Conservation (phyloP, 92 coral and sea anemone species). For the Pocillopora meandrina region DNA sequence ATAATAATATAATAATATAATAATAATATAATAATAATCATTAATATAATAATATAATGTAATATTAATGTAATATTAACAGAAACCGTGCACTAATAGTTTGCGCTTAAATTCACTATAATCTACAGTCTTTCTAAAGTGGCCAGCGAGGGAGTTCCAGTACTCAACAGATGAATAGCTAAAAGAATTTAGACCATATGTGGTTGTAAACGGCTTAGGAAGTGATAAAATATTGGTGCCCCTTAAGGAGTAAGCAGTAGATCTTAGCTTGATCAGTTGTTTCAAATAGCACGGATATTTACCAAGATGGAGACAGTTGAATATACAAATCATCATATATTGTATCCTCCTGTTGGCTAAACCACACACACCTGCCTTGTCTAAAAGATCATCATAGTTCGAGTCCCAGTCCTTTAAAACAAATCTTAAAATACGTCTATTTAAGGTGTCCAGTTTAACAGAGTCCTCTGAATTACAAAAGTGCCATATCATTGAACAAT, state of each 20-base stretch:
- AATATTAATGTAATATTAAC: background rate
- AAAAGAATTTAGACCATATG: conserved; percentile 32
- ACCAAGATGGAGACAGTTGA: conserved; percentile 6
- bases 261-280: conserved; percentile 15
- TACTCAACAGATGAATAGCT: conserved; percentile 19
- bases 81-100: background rate
- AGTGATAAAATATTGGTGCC: conserved; percentile 14
- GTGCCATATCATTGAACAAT: too few species aligned
- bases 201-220: conserved; percentile 19
- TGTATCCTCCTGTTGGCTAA: conserved; percentile 18
- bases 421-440: background rate
- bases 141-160: background rate
- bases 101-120: conserved; percentile 6
- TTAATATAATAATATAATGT: background rate
- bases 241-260: conserved; percentile 10
- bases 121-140: background rate
- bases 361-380: conserved; percentile 5
- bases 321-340: conserved; percentile 24
- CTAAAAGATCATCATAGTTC: conserved; percentile 11
- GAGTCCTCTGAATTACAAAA: too few species aligned
- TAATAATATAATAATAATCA: background rate
- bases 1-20: background rate
- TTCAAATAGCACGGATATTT: conserved; percentile 11
- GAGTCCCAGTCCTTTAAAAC: conserved; percentile 25
- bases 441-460: too few species aligned